Conservation (phyloP, 2,888 invertebrate genomes). For the Acleris sparsana region DNA sequence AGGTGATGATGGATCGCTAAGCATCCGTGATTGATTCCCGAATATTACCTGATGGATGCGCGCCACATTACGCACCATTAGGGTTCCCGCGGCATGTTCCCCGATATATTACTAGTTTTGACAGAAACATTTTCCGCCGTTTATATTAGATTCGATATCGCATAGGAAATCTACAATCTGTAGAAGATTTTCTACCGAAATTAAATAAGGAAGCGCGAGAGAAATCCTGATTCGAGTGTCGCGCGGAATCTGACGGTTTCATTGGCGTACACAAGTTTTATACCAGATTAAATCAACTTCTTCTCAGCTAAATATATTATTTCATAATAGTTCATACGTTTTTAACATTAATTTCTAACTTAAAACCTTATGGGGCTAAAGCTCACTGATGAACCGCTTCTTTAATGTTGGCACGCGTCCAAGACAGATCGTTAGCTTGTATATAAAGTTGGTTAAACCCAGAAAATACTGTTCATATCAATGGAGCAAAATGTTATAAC, state of each 20-base stretch:
- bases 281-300: too few species aligned
- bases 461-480: background rate
- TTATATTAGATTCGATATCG: slow-evolving; percentile 1
- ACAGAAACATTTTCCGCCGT: slow-evolving; percentile 7
- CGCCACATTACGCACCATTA: slow-evolving; percentile 37
- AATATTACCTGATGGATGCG: slow-evolving; percentile 54
- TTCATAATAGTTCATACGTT: background rate
- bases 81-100: slow-evolving; percentile 6
- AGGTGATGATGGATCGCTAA: slow-evolving; percentile 58
- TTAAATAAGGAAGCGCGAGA: background rate
- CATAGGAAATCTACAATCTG: background rate
- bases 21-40: slow-evolving; percentile 54
- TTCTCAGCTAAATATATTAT: background rate
- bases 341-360: background rate
- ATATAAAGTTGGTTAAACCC: background rate
- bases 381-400: background rate
- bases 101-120: slow-evolving; percentile 5
- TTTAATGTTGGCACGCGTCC: slow-evolving; percentile 3
- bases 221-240: background rate
- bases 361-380: background rate
- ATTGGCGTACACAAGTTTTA: too few species aligned
- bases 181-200: background rate
- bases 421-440: slow-evolving; percentile 14
- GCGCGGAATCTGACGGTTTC: too few species aligned
- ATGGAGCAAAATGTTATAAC: background rate